Evolutionary conservation across 2,113 vertebrate genomes (phyloP), one percentile per base, ranked within the genome.

Genomic region (Sinosuthora webbiana): DNA sequence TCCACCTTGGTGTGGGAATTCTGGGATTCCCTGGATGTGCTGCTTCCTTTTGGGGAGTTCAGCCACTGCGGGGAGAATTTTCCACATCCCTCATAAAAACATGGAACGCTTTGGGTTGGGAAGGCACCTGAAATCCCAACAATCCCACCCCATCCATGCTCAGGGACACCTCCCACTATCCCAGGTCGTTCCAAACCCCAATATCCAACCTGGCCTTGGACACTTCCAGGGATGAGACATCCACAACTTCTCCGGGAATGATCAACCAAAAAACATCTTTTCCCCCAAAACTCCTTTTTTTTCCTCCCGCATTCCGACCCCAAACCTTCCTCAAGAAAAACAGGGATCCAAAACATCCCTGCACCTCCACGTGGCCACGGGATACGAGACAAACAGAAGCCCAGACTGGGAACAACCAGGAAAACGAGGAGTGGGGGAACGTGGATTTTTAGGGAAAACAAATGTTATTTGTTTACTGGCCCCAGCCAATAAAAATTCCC

Each of bases 401-500:
- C 88, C 89, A 91, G 90, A 39, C 83, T 44, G 5, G 4, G 92
- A 67, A 75, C 12, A 91, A 69, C 41, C 45, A 10, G 23, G 27
- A 50, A 87, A 53, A 45, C 12, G n/a, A 28, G 11, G 62, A 6
- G 28, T 11, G 28, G 18, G 30, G 18, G 18, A 22, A 49, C 27
- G 31, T 15, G 47, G 80, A 71, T 47, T 47, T 73, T 24, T 20
- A 44, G 52, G 5, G 67, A 75, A 77, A 93, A 92, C 94, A 92
- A 95, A 79, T 31, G 91, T 73, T 92, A 65, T 87, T 94, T 96
- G 90, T 97, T 96, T 95, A 87, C 89, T 77, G 79, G 56, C 75
- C 91, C 73, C 52, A 9, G 47, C 71, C 95, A 62, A 78, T 97
- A 97, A 97, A 97, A 97, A 97, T 28, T 25, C 78, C 52, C 77